Evolutionary conservation across 2,113 vertebrate species (phyloP).

Genomic region (Muntiacus muntjak): DNA sequence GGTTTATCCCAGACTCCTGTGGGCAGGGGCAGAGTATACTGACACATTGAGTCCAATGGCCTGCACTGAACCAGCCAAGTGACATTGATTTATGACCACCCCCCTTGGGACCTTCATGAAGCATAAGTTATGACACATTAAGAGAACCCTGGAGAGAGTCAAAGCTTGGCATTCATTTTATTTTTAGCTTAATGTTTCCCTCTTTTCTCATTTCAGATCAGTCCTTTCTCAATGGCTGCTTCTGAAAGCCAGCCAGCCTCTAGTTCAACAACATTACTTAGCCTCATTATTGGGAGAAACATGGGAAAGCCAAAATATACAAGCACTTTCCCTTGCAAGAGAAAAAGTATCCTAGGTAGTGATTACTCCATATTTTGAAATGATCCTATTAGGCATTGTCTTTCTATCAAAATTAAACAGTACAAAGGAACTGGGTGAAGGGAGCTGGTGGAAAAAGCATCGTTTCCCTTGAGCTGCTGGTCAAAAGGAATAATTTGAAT

Average conservation of each 20-base stretch:
- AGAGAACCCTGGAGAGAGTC: not conserved
- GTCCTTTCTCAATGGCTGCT: not conserved
- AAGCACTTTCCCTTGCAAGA: not conserved
- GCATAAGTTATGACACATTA: not conserved
- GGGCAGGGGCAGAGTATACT: not conserved
- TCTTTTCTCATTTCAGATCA: not conserved
- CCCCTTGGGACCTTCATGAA: not conserved
- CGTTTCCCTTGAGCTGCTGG: not conserved
- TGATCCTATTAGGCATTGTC: not conserved
- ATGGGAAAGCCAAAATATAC: constrained; percentile 29
- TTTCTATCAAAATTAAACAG: constrained; percentile 11
- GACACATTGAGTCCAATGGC: not conserved
- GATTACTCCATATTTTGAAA: constrained; percentile 16
- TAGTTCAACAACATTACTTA: not conserved
- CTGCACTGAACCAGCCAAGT: not conserved
- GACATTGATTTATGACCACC: not conserved
- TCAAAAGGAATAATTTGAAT: not conserved
- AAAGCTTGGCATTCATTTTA: constrained; percentile 19
- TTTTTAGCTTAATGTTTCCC: constrained; percentile 11
- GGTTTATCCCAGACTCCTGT: not conserved
- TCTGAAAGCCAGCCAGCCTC: not conserved
- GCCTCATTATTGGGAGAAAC: not conserved
- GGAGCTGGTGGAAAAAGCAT: not conserved
- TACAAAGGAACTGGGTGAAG: not conserved
- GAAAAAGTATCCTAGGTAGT: not conserved